Evolutionary conservation across 1,140 invertebrate species (phyloP), one percentile per base, ranked within the genome.

Genomic region (Eueides isabella): DNA sequence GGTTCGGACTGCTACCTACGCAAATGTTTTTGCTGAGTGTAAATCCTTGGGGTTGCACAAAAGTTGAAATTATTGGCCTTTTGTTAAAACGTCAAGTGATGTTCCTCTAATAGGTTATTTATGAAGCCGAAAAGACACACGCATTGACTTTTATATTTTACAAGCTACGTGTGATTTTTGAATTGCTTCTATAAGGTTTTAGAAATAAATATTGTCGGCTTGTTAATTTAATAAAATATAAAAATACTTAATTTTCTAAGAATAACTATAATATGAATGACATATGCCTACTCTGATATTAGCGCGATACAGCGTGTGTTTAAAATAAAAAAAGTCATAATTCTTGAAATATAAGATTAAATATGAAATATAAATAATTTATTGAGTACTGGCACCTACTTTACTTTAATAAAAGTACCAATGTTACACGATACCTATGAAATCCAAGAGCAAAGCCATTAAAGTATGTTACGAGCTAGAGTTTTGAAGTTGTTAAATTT

Each of bases 51-150:
- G 83, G 84, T 92, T 91, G 91, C 90, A 92, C 89, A 91, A 91
- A 92, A 91, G 84, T 91, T 82, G 82, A 83, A 83, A 85, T 83
- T 85, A 88, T 87, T 85, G 82, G 81, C 79, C 83, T 76, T 86
- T 92, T 92, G 89, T 92, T 82, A 66, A 74, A 64, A 87, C 82
- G 91, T 92, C 91, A 91, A 87, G 85, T 85, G 85, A 90, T 87
- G 84, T 91, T 90, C 84, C 67, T 67, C 88, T 90, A 90, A 92
- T 92, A 92, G 88, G 90, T 92, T 90, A 92, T 92, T 92, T 92
- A 92, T 92, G 83, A 80, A 83, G 80, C 88, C 77, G 83, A 82
- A 86, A 76, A 80, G 81, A 78, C 83, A 74, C 80, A 79, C 70
- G 74, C 75, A 11, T 55, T 55, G 48, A 55, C 48, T 55, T 23